phyloP scores from a whole-genome alignment of 2,797 vertebrate species.

The Pipistrellus kuhlii region DNA sequence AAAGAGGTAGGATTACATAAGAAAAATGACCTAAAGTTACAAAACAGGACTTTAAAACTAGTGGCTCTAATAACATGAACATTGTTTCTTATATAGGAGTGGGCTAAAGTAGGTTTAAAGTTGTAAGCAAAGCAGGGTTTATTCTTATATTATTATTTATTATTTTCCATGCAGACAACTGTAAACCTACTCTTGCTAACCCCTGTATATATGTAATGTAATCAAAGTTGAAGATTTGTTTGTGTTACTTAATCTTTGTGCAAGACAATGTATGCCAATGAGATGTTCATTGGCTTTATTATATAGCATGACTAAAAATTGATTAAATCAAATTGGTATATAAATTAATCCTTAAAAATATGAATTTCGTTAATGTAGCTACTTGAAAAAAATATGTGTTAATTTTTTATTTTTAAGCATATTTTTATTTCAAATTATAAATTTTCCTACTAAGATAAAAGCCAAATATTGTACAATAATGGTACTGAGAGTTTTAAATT shows the following conservation, averaged over 20 bases:
- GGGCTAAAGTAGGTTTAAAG: not conserved
- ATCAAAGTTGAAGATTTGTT: conserved; percentile 49
- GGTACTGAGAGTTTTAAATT: conserved; percentile 26
- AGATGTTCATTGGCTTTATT: conserved; percentile 53
- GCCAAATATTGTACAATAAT: conserved; percentile 37
- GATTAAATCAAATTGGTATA: conserved; percentile 21
- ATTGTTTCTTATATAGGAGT: not conserved
- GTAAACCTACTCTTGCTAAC: not conserved
- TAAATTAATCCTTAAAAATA: conserved; percentile 61
- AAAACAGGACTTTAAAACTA: conserved; percentile 54
- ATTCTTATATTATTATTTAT: not conserved
- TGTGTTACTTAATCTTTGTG: conserved; percentile 31
- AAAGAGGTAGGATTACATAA: conserved; percentile 76
- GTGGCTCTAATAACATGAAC: not conserved
- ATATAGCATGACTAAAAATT: conserved; percentile 51
- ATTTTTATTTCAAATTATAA: conserved; percentile 63
- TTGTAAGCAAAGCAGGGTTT: not conserved
- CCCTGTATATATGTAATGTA: conserved; percentile 9
- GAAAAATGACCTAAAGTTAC: conserved; percentile 66
- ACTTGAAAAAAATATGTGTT: conserved; percentile 53
- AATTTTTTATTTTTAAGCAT: conserved; percentile 59
- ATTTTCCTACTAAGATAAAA: conserved; percentile 56
- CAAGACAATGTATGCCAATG: not conserved
- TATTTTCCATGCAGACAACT: not conserved
- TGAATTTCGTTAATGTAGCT: conserved; percentile 25